Conservation (phyloP, 2,888 invertebrate genomes). For the Cheilosia pagana region DNA sequence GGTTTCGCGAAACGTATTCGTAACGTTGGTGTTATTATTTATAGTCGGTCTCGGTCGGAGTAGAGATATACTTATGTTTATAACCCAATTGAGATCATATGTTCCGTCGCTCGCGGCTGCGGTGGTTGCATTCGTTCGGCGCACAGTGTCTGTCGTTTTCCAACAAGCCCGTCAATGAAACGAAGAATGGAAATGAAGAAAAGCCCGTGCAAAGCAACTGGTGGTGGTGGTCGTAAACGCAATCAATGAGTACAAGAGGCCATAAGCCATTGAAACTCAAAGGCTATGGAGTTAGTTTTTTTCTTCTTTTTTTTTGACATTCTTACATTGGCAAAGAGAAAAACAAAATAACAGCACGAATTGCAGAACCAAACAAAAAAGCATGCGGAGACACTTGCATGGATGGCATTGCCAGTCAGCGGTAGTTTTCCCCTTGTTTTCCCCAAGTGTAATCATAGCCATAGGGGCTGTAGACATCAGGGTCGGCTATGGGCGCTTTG, state of each 20-base stretch:
- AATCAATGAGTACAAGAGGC: constrained; percentile 19
- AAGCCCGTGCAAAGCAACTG: background rate
- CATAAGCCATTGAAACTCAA: constrained; percentile 33
- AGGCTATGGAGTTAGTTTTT: constrained; percentile 18
- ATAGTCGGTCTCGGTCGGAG: constrained; percentile 3
- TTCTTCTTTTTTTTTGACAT: constrained; percentile 1
- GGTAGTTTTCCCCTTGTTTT: background rate
- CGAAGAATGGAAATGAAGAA: constrained; percentile 30
- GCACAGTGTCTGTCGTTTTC: background rate
- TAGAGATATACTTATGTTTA: constrained; percentile 2
- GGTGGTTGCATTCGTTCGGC: background rate
- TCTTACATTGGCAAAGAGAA: constrained; percentile 20
- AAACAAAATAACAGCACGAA: background rate
- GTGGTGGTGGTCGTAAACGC: constrained; percentile 1
- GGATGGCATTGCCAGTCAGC: constrained; percentile 16
- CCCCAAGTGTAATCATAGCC: background rate
- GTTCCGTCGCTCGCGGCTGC: constrained; percentile 5
- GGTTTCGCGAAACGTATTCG: constrained; percentile 45
- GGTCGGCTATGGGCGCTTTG: background rate
- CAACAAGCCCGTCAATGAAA: constrained; percentile 12
- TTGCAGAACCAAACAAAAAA: background rate
- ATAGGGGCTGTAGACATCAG: background rate
- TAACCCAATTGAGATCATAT: constrained; percentile 58
- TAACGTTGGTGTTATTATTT: constrained; percentile 28
- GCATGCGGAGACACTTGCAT: constrained; percentile 12